Evolutionary conservation across 92 coral and sea anemone genomes (phyloP), one percentile per base, ranked within the genome.

Genomic region (Blastomussa wellsi): DNA sequence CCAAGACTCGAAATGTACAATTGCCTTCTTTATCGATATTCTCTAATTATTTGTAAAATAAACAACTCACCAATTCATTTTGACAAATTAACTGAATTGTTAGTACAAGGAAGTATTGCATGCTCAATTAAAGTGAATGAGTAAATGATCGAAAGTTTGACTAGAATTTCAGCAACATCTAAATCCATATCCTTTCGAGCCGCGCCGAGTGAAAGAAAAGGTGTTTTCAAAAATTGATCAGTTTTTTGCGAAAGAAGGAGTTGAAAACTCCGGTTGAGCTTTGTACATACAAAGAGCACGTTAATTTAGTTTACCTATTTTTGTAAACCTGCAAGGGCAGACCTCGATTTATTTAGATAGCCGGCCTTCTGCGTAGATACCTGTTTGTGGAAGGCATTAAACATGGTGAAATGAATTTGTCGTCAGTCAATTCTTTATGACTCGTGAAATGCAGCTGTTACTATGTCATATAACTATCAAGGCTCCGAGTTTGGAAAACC

Each of bases 41-140:
- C 66, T 32, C 52, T 76, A 75, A 41, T 22, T 57, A 5, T 11
- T 20, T 44, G 57, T 47, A 75, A 49, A 48, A 76, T 29, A 49
- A 48, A 76, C 65, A 48, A 53, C 60, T 76, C 65, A 33, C 38
- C 62, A 14, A 41, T 16, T 13, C 6, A 24, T 72, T 72, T 72
- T 38, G 76, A 72, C 9, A 41, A 28, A 76, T 48, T 33, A 76
- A 32, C 39, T 32, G 80, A 76, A 17, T 31, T 76, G 80, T 76
- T 51, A 37, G 7, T 73, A 19, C 41, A 31, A 51, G 38, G 38
- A 16, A 32, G 31, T 38, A 48, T 17, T 17, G 75, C 19, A 14
- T 35, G 47, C n/a, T n/a, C 22, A 68, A 35, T 33, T 29, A 0
- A 67, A 67, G 32, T 0, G 22, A 2, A 31, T 14, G 22, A 28